These are phyloP conservation scores for Eulacestoma nigropectus DNA, from an alignment of 2,113 vertebrate genomes.

Conservation along the genomic window DNA sequence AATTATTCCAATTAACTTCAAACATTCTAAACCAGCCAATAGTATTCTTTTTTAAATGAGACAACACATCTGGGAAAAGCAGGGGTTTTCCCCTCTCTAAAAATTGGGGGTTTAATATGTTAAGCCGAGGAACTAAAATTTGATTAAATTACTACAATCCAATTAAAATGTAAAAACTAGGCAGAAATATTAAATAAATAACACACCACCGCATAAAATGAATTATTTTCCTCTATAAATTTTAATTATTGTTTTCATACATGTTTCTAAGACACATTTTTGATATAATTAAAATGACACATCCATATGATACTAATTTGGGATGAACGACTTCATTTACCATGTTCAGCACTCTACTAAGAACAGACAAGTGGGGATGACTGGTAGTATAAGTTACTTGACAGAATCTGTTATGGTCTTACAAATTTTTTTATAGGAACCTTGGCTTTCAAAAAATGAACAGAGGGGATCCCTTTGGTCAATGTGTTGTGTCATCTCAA, in stretches of 20 bases:
- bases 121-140: background rate
- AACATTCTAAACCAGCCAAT: background rate
- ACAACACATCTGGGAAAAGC: background rate
- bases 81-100: fast-evolving
- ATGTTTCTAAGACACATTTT: background rate
- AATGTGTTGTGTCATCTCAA: background rate
- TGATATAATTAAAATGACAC: background rate
- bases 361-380: background rate
- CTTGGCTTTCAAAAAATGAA: background rate
- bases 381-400: background rate
- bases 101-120: background rate
- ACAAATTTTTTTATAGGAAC: background rate
- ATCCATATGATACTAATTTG: background rate
- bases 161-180: background rate
- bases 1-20: background rate
- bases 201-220: background rate
- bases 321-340: background rate
- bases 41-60: background rate
- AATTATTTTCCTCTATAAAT: background rate
- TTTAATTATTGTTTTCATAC: background rate
- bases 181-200: slow-evolving; percentile 3
- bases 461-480: background rate
- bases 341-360: background rate
- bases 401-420: background rate
- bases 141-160: background rate